These are phyloP conservation scores for Cephus spinipes DNA, from an alignment of 2,888 invertebrate genomes.

Conservation along the genomic window DNA sequence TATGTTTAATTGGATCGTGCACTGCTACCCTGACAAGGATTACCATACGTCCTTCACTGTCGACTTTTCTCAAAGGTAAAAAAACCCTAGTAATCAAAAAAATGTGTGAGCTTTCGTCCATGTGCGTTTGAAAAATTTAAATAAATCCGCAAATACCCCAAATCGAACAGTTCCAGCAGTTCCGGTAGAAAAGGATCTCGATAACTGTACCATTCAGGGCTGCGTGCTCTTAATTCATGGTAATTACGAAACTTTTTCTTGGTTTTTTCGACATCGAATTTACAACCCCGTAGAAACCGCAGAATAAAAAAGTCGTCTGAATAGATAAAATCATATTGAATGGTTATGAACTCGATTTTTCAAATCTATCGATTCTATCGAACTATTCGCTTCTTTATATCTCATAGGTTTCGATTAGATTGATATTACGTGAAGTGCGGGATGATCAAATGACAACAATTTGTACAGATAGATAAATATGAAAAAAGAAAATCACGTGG, in stretches of 20 bases:
- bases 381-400: too few relatives aligned
- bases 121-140: background rate
- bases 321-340: background rate
- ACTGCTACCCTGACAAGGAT: constrained; percentile 72
- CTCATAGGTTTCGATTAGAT: background rate
- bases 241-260: constrained; percentile 72
- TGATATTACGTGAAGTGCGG: background rate
- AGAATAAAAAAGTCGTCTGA: constrained; percentile 69
- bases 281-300: constrained; percentile 73
- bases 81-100: constrained; percentile 65
- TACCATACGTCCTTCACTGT: constrained; percentile 70
- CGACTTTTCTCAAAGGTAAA: constrained; percentile 70
- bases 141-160: constrained; percentile 65
- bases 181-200: constrained; percentile 71
- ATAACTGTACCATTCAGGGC: constrained; percentile 73
- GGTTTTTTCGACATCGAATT: constrained; percentile 71
- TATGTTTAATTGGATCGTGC: constrained; percentile 72
- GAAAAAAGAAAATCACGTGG: background rate
- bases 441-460: background rate
- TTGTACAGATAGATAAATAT: background rate
- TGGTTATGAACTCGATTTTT: background rate
- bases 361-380: too few relatives aligned
- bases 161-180: constrained; percentile 70
- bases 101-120: background rate
- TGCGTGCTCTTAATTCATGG: constrained; percentile 69